Evolutionary conservation across 2,113 vertebrate genomes (phyloP).

Genomic region (Pyrgilauda ruficollis): DNA sequence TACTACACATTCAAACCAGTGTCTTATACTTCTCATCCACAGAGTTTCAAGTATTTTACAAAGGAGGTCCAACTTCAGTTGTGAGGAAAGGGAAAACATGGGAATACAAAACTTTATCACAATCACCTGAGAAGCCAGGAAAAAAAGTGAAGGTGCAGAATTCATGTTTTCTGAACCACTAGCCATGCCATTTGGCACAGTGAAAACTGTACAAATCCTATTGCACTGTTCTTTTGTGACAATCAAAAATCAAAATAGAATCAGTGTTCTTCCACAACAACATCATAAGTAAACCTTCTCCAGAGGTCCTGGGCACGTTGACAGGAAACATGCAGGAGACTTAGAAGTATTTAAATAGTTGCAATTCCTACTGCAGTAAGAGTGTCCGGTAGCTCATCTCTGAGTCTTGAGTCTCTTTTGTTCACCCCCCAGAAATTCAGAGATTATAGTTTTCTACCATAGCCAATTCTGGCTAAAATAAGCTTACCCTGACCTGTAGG

Average conservation of each 20-base stretch:
- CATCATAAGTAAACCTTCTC: neutral
- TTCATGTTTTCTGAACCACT: neutral
- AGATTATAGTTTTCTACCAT: neutral
- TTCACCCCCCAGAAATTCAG: neutral
- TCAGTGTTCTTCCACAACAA: neutral
- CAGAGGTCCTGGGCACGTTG: neutral
- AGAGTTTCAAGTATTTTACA: neutral
- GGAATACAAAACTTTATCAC: neutral
- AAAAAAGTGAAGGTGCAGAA: neutral
- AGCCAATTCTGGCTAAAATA: neutral
- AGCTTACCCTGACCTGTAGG: neutral
- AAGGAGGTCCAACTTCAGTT: neutral
- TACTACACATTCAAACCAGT: neutral
- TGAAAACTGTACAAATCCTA: neutral
- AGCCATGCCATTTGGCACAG: neutral
- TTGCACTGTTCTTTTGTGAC: neutral
- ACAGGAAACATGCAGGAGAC: neutral
- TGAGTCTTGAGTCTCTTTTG: neutral
- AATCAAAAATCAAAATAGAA: neutral
- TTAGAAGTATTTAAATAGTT: neutral
- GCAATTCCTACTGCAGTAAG: neutral
- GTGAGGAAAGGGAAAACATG: neutral
- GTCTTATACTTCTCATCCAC: neutral
- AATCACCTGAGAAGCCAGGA: neutral
- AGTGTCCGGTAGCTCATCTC: neutral